Evolutionary conservation across 2,888 invertebrate species (phyloP).

Genomic region (Polyploca ridens): DNA sequence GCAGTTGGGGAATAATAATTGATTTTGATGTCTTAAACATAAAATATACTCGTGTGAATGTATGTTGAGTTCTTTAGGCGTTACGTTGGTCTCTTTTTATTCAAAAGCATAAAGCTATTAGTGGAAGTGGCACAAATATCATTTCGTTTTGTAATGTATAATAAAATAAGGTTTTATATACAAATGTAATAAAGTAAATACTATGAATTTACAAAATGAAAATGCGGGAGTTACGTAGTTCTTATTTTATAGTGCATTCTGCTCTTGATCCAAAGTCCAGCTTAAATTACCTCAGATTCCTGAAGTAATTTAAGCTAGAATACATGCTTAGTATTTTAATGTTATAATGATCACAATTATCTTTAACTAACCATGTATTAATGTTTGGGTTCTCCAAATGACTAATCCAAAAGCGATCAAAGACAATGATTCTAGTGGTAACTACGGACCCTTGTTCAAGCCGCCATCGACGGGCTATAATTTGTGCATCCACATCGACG

Average conservation of each 20-base stretch:
- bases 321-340: no score
- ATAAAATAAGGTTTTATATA: no score
- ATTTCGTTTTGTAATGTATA: no score
- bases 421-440: slow-evolving; percentile 47
- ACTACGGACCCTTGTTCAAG: slow-evolving; percentile 52
- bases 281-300: no score
- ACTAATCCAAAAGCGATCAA: slow-evolving; percentile 58
- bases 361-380: neutral
- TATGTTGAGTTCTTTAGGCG: slow-evolving; percentile 29
- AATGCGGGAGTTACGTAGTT: no score
- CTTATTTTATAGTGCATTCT: no score
- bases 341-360: neutral
- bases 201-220: no score
- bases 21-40: slow-evolving; percentile 83
- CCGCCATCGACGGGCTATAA: slow-evolving; percentile 69
- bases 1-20: slow-evolving; percentile 80
- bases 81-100: slow-evolving; percentile 7
- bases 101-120: no score
- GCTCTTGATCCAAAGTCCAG: no score
- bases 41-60: slow-evolving; percentile 63
- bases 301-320: no score
- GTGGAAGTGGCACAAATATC: no score
- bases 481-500: slow-evolving; percentile 76
- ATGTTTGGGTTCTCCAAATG: slow-evolving; percentile 24
- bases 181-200: no score